Evolutionary conservation across 2,888 invertebrate genomes (phyloP).

Genomic region (Synergus umbraculus): DNA sequence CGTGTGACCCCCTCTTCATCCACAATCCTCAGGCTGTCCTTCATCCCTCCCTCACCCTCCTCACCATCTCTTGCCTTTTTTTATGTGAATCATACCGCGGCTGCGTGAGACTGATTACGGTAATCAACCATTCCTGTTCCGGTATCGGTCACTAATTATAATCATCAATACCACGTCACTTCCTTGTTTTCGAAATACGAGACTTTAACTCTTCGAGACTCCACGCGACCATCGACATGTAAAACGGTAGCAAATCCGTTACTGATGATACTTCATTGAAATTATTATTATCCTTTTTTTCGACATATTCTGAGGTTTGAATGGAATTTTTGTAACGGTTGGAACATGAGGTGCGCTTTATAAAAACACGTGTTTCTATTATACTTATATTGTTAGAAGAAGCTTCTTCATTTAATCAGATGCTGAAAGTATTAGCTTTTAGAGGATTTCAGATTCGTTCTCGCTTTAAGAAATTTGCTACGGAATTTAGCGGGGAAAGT

Average conservation of each 20-base stretch:
- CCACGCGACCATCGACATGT: conserved; percentile 57
- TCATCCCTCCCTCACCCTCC: conserved; percentile 32
- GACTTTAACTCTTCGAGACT: conserved; percentile 51
- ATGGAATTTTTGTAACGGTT: too few relatives aligned
- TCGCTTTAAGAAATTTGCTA: conserved; percentile 21
- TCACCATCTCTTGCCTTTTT: conserved; percentile 53
- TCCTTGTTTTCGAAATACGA: conserved; percentile 68
- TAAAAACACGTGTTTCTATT: too few relatives aligned
- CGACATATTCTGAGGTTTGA: too few relatives aligned
- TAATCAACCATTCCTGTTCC: conserved; percentile 74
- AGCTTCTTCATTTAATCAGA: neutral
- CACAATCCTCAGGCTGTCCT: conserved; percentile 28
- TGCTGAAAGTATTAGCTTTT: neutral
- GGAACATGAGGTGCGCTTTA: too few relatives aligned
- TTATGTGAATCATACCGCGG: conserved; percentile 66
- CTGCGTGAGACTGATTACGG: conserved; percentile 75
- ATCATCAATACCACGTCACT: conserved; percentile 76
- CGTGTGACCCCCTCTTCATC: conserved; percentile 29
- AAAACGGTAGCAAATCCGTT: conserved; percentile 55
- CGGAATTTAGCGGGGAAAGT: neutral
- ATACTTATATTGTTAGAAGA: too few relatives aligned
- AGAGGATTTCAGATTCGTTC: conserved; percentile 2
- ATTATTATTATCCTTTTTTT: neutral
- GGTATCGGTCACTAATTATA: conserved; percentile 76
- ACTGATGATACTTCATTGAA: conserved; percentile 43